These are phyloP conservation scores for Clupea harengus DNA, from an alignment of 2,113 vertebrate genomes.

Conservation along the genomic window DNA sequence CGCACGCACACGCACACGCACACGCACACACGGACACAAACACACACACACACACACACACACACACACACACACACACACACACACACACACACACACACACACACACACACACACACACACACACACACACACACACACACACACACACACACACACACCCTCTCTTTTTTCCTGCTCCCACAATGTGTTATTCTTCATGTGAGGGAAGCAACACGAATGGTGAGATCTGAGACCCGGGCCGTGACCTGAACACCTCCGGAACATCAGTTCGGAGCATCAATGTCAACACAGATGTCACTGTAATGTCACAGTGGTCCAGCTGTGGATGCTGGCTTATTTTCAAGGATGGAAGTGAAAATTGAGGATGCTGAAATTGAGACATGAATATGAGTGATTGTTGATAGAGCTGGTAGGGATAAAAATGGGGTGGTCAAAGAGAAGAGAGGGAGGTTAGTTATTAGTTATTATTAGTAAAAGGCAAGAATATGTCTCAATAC, in stretches of 20 bases:
- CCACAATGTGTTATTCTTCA: slow-evolving; percentile 1
- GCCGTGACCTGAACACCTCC: not conserved
- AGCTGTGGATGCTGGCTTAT: not conserved
- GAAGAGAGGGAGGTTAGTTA: not conserved
- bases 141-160: slow-evolving; percentile 3
- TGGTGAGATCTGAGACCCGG: not conserved
- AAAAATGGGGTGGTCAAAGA: slow-evolving; percentile 18
- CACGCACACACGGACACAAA: slow-evolving; percentile 32
- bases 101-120: not conserved
- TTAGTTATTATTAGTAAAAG: too few relatives aligned
- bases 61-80: slow-evolving; percentile 35
- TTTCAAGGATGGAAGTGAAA: not conserved
- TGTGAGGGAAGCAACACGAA: not conserved
- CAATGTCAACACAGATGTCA: not conserved
- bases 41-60: not conserved
- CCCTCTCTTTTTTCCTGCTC: too few relatives aligned
- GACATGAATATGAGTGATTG: not conserved
- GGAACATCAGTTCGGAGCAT: not conserved
- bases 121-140: not conserved
- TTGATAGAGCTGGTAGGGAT: not conserved
- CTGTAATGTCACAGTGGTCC: not conserved
- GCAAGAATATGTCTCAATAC: too few relatives aligned
- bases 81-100: slow-evolving; percentile 1
- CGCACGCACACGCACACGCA: not conserved
- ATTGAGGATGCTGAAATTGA: not conserved